Evolutionary conservation across 2,888 invertebrate genomes (phyloP), one percentile per base, ranked within the genome.

Genomic region (Ramazzottius varieornatus): DNA sequence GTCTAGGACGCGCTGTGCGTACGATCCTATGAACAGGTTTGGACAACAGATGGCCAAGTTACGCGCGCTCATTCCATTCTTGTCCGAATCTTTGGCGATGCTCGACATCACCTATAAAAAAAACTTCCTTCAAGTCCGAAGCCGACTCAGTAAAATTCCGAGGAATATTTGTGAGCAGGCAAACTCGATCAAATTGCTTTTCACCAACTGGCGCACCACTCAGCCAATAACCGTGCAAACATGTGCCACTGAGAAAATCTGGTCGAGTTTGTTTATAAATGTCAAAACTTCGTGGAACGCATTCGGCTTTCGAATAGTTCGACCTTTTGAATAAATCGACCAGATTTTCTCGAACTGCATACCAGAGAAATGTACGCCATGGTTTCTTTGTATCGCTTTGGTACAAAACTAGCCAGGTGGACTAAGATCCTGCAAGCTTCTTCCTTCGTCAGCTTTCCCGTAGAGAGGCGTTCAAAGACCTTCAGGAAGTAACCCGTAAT

Each of bases 21-120:
- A 54, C 16, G 54, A 54, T 8, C 54, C 54, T 4, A 54, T 54
- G 29, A 54, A 54, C 54, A 54, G 29, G 29, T 54, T 16, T 29
- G 54, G 54, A 54, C 54, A 54, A 24, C 54, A 54, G 54, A 54
- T 54, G 29, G 54, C 54, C 20, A 54, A 24, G 29, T 54, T 54
- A 8, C 29, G 20, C 29, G 54, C 54, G 29, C 4, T 54, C 54
- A 54, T 54, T 4, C 54, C 54, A 29, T 54, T 54, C n/a, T 24
- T 16, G 29, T 54, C 54, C 4, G 54, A 13, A 8, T 54, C 29
- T 24, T 29, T 8, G n/a, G 54, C 20, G 29, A 54, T 54, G 29
- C 24, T 54, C 13, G n/a, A 54, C 54, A 54, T 16, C 4, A 54
- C 54, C 54, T 54, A 29, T 4, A 54, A 54, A 54, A 29, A 29